phyloP scores from a whole-genome alignment of 2,888 invertebrate species.

The Schizotus pectinicornis region DNA sequence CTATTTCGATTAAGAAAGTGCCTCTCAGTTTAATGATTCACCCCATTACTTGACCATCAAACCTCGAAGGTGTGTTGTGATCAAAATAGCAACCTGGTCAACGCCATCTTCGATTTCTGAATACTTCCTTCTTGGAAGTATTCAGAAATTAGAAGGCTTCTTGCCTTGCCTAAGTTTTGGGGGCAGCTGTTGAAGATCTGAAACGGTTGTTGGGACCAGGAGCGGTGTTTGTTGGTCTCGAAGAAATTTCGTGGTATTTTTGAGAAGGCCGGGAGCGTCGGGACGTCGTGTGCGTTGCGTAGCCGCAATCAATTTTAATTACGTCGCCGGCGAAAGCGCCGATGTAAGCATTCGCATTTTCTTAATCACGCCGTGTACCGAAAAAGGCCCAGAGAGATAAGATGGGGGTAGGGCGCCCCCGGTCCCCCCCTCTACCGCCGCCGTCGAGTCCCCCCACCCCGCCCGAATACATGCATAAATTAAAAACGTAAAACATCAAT shows the following conservation, averaged over 20 bases:
- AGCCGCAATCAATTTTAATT: conserved; percentile 35
- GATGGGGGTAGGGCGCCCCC: conserved; percentile 34
- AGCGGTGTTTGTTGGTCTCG: too few species aligned
- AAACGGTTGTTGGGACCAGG: too few species aligned
- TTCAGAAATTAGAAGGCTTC: too few species aligned
- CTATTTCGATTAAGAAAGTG: too few species aligned
- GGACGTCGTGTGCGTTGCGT: neutral
- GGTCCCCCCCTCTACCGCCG: conserved; percentile 31
- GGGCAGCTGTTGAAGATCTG: too few species aligned
- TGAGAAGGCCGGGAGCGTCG: neutral
- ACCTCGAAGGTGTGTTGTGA: too few species aligned
- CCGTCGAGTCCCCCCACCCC: conserved; percentile 16
- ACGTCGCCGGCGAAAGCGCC: conserved; percentile 16
- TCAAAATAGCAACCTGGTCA: too few species aligned
- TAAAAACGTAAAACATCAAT: conserved; percentile 56
- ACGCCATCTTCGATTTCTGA: too few species aligned
- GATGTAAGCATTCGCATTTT: conserved; percentile 36
- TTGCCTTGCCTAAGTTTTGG: too few species aligned
- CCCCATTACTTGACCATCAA: too few species aligned
- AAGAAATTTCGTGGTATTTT: neutral
- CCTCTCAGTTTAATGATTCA: too few species aligned
- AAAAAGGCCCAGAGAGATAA: conserved; percentile 33
- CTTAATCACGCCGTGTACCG: conserved; percentile 33
- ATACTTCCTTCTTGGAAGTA: too few species aligned
- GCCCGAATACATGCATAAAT: conserved; percentile 55